Conservation (phyloP, 2,113 vertebrate species). For the Balaenoptera acutorostrata region DNA sequence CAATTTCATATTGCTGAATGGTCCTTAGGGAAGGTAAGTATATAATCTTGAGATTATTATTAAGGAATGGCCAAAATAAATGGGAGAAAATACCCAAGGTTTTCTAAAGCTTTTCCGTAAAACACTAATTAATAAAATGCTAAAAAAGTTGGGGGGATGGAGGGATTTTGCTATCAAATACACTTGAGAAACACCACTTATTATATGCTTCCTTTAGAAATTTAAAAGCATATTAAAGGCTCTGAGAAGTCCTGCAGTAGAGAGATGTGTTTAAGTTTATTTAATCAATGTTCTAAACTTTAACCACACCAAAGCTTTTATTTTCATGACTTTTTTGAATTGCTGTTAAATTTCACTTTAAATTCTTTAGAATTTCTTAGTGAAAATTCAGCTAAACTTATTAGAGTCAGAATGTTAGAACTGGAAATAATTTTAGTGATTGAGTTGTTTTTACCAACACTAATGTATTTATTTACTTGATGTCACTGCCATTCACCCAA, state of each 20-base stretch:
- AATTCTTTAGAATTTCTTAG: background rate
- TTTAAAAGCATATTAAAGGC: background rate
- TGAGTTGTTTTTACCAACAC: background rate
- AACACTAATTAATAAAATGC: background rate
- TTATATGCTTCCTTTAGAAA: background rate
- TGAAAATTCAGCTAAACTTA: background rate
- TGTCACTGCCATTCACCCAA: background rate
- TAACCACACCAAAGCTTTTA: background rate
- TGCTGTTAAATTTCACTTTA: slow-evolving; percentile 22
- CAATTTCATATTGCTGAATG: background rate
- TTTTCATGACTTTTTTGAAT: background rate
- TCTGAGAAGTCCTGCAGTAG: background rate
- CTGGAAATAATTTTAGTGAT: background rate
- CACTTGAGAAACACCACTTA: background rate
- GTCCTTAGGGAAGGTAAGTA: background rate
- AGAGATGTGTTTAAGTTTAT: background rate
- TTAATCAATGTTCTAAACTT: background rate
- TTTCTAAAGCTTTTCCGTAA: background rate
- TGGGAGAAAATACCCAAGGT: background rate
- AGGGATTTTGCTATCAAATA: background rate
- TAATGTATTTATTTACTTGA: background rate
- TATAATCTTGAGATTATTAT: background rate
- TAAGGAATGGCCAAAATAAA: background rate
- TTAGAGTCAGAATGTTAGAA: background rate
- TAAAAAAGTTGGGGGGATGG: background rate